phyloP scores from a whole-genome alignment of 2,113 vertebrate genomes.

The Toxotes jaculatrix region DNA sequence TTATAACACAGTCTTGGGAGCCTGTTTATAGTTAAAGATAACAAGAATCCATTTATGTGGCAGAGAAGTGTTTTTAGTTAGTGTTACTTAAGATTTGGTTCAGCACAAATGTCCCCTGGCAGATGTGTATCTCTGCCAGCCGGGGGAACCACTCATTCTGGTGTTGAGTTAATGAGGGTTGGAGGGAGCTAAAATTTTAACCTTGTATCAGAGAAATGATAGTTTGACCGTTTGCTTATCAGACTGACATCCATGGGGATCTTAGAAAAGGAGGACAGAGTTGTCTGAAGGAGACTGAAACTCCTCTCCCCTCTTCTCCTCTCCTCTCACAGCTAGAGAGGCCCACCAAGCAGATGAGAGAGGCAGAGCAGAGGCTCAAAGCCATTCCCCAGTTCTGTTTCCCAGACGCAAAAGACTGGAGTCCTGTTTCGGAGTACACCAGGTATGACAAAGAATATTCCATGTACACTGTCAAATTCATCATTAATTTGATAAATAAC shows the following conservation, averaged over 20 bases:
- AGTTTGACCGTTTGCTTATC: slow-evolving; percentile 54
- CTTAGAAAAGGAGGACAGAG: slow-evolving; percentile 37
- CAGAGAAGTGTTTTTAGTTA: slow-evolving; percentile 61
- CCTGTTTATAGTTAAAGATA: slow-evolving; percentile 62
- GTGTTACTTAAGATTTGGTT: slow-evolving; percentile 58
- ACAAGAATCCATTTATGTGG: slow-evolving; percentile 61
- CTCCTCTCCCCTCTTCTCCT: slow-evolving; percentile 31
- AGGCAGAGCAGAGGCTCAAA: slow-evolving; percentile 97
- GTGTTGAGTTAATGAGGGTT: slow-evolving; percentile 38
- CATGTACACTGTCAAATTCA: background rate
- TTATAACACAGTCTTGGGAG: background rate
- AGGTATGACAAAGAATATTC: slow-evolving; percentile 83
- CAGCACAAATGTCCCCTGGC: slow-evolving; percentile 51
- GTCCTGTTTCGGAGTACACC: slow-evolving; percentile 93
- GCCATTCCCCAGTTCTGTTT: slow-evolving; percentile 99
- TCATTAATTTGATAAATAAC: background rate
- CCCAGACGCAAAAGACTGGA: slow-evolving; percentile 99
- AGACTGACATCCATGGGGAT: slow-evolving; percentile 23
- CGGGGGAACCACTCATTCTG: slow-evolving; percentile 12
- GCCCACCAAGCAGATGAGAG: slow-evolving; percentile 96
- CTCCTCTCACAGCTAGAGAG: slow-evolving; percentile 90
- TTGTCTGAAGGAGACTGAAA: slow-evolving; percentile 44
- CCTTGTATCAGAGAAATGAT: slow-evolving; percentile 55
- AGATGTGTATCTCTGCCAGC: slow-evolving; percentile 56
- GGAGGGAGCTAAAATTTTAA: slow-evolving; percentile 37